These are phyloP conservation scores for Pseudomugil tenellus DNA, from an alignment of 2,797 vertebrate species.

Conservation along the genomic window DNA sequence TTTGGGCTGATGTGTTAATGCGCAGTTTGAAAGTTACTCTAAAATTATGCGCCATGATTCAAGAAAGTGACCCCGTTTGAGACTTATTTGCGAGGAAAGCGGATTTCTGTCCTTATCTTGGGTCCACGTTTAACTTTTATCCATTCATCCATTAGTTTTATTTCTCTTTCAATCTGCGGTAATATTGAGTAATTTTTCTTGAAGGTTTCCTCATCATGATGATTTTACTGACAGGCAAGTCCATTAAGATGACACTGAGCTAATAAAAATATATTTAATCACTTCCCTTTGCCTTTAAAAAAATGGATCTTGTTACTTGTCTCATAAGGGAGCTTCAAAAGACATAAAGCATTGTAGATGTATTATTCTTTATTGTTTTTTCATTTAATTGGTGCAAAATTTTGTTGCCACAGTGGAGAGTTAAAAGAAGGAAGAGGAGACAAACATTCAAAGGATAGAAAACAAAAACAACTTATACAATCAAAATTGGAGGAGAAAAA, in stretches of 20 bases:
- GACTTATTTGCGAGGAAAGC: slow-evolving; percentile 5
- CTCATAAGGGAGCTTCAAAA: no score
- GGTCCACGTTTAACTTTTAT: no score
- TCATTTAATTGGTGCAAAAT: neutral
- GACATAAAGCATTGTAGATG: neutral
- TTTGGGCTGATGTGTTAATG: neutral
- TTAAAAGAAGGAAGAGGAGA: neutral
- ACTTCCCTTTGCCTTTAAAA: neutral
- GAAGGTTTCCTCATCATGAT: neutral
- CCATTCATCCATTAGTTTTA: neutral
- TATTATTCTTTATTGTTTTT: neutral
- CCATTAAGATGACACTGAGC: neutral
- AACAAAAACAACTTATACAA: neutral
- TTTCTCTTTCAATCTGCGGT: neutral
- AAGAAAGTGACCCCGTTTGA: slow-evolving; percentile 8
- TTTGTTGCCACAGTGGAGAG: neutral
- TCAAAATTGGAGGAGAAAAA: neutral
- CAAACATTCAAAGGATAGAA: neutral
- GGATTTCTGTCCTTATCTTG: slow-evolving; percentile 31
- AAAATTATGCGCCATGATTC: slow-evolving; percentile 9
- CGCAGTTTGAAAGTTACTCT: slow-evolving; percentile 16
- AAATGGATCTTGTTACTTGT: neutral
- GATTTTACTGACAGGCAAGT: neutral
- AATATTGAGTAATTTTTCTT: neutral
- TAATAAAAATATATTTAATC: neutral